Evolutionary conservation across 2,797 vertebrate genomes (phyloP).

Genomic region (Typhlichthys eigenmanni): DNA sequence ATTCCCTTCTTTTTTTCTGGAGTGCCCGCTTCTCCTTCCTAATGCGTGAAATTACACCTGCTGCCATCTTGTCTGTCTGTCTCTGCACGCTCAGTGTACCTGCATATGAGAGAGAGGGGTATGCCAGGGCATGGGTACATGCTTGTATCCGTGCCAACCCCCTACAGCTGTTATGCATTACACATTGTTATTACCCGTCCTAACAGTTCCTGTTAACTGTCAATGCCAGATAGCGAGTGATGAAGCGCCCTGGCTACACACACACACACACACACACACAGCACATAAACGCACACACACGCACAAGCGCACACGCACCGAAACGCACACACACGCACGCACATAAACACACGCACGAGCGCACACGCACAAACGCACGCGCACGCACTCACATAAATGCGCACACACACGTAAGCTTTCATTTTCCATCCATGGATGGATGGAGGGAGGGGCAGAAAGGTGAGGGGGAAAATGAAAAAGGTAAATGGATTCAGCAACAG

Average conservation of each 20-base stretch:
- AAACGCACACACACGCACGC: too few species aligned
- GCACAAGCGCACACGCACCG: too few species aligned
- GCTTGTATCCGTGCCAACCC: conserved; percentile 22
- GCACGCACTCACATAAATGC: conserved; percentile 55
- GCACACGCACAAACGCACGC: conserved; percentile 51
- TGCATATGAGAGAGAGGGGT: not conserved
- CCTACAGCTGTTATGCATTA: conserved; percentile 33
- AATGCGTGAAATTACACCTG: conserved; percentile 88
- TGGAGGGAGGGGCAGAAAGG: not conserved
- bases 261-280: conserved; percentile 13
- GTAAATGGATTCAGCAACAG: not conserved
- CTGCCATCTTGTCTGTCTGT: conserved; percentile 55
- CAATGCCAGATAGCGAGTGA: conserved; percentile 68
- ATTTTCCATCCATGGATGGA: conserved; percentile 58
- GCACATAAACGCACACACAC: conserved; percentile 29
- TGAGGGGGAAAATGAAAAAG: not conserved
- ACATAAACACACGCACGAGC: too few species aligned
- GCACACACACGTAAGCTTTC: conserved; percentile 74
- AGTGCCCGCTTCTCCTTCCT: conserved; percentile 49
- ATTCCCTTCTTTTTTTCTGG: conserved; percentile 28
- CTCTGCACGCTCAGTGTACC: conserved; percentile 21
- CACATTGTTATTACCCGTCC: conserved; percentile 61
- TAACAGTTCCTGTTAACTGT: conserved; percentile 65
- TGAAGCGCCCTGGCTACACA: conserved; percentile 74
- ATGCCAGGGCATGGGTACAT: not conserved